Evolutionary conservation across 2,888 invertebrate species (phyloP).

Genomic region (Lochmaea capreae): DNA sequence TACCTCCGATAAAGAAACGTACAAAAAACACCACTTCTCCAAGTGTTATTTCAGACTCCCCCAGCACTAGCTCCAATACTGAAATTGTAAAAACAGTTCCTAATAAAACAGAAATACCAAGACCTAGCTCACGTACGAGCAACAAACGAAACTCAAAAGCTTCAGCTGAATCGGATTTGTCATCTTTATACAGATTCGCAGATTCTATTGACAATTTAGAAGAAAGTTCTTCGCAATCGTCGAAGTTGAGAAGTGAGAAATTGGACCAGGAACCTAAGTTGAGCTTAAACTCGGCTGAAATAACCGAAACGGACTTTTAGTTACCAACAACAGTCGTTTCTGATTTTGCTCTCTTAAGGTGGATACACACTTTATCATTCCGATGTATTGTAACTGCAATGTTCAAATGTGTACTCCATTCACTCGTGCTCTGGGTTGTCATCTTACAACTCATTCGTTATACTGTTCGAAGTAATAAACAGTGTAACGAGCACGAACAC

Average conservation of each 20-base stretch:
- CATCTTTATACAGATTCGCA: constrained; percentile 47
- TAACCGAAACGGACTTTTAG: constrained; percentile 4
- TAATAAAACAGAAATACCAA: constrained; percentile 9
- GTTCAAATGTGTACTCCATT: too few relatives aligned
- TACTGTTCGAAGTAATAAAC: too few relatives aligned
- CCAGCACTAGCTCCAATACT: neutral
- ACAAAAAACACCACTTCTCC: constrained; percentile 17
- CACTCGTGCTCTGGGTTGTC: too few relatives aligned
- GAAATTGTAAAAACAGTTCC: neutral
- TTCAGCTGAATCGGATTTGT: constrained; percentile 38
- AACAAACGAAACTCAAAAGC: constrained; percentile 34
- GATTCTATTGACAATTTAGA: constrained; percentile 51
- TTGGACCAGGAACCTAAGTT: neutral
- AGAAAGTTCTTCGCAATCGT: constrained; percentile 52
- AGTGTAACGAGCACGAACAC: too few relatives aligned
- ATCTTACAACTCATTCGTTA: too few relatives aligned
- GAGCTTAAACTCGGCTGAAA: neutral
- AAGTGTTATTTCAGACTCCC: constrained; percentile 9
- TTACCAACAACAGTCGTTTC: neutral
- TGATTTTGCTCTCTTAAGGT: constrained; percentile 4
- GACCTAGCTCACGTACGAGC: constrained; percentile 27
- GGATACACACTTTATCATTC: too few relatives aligned
- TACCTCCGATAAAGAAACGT: constrained; percentile 25
- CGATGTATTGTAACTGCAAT: too few relatives aligned
- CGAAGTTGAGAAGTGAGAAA: neutral